Percentiles rank a stretch among this genome's conserved stretches.
Conservation (phyloP, 2,113 vertebrate species). For the Vimba vimba region DNA sequence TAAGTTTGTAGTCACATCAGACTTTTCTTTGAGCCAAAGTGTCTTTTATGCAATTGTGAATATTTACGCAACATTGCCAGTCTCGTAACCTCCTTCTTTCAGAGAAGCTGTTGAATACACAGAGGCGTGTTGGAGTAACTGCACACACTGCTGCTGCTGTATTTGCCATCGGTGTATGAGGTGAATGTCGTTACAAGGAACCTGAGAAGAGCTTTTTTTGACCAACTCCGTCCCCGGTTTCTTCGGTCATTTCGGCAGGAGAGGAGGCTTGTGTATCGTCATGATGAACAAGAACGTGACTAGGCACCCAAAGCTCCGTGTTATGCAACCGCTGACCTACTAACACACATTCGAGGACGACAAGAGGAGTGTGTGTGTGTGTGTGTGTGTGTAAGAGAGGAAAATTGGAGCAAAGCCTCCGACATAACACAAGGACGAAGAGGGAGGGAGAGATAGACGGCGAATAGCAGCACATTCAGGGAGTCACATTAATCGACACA, state of each 20-base stretch:
- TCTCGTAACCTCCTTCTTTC: slow-evolving; percentile 17
- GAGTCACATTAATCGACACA: slow-evolving; percentile 42
- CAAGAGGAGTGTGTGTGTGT: not conserved
- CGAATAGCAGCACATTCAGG: slow-evolving; percentile 42
- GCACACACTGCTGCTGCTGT: not conserved
- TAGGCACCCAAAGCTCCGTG: slow-evolving; percentile 77
- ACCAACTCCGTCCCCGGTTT: not conserved
- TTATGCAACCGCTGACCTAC: slow-evolving; percentile 86
- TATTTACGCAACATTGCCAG: slow-evolving; percentile 23
- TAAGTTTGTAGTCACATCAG: not conserved
- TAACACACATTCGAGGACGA: slow-evolving; percentile 79
- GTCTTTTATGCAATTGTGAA: slow-evolving; percentile 21
- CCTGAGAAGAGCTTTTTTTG: not conserved
- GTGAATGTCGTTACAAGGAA: not conserved
- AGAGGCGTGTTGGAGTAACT: not conserved
- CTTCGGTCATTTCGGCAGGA: not conserved
- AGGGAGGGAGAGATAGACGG: slow-evolving; percentile 53
- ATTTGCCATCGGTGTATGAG: not conserved
- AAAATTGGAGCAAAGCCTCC: slow-evolving; percentile 78
- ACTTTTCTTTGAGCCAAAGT: not conserved
- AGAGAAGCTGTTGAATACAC: not conserved
- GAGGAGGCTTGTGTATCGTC: not conserved
- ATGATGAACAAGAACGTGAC: slow-evolving; percentile 76
- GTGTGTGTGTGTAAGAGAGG: slow-evolving; percentile 45
- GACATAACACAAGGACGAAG: slow-evolving; percentile 69